A percentile compares a stretch with the other conserved stretches of the same genome.
These are phyloP conservation scores for Murina feae DNA, from an alignment of 2,113 vertebrate species.

Conservation along the genomic window DNA sequence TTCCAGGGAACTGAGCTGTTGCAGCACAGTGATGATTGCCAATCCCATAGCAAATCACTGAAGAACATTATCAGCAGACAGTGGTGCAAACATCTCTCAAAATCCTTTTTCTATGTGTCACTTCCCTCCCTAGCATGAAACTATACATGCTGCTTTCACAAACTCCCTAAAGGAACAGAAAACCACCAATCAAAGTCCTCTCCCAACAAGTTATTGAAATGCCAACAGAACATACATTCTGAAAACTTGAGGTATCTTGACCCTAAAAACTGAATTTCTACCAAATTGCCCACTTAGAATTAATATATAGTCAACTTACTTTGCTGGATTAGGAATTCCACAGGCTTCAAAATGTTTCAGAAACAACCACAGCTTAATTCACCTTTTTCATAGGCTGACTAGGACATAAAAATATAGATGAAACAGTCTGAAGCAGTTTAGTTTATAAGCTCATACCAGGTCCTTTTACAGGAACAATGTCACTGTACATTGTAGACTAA, in stretches of 20 bases:
- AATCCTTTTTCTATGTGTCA: background rate
- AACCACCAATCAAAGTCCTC: background rate
- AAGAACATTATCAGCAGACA: background rate
- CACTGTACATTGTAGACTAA: background rate
- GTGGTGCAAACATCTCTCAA: background rate
- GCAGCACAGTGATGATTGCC: background rate
- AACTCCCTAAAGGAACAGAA: background rate
- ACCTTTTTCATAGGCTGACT: constrained; percentile 93
- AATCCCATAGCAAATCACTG: background rate
- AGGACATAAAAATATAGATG: constrained; percentile 1
- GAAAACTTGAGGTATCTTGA: no score
- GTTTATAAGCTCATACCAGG: background rate
- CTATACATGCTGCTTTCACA: background rate
- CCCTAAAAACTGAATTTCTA: background rate
- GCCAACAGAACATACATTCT: background rate
- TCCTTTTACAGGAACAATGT: background rate
- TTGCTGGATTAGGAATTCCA: no score
- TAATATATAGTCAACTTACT: no score
- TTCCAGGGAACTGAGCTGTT: background rate
- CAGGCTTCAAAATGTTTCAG: constrained; percentile 87
- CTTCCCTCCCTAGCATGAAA: background rate
- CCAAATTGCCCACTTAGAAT: no score
- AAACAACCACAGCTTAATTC: constrained; percentile 95
- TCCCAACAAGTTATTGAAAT: background rate
- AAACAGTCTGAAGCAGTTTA: background rate